A percentile compares a stretch with the other conserved stretches of the same genome.
phyloP scores from a whole-genome alignment of 2,888 invertebrate genomes.

The Sicus ferrugineus region DNA sequence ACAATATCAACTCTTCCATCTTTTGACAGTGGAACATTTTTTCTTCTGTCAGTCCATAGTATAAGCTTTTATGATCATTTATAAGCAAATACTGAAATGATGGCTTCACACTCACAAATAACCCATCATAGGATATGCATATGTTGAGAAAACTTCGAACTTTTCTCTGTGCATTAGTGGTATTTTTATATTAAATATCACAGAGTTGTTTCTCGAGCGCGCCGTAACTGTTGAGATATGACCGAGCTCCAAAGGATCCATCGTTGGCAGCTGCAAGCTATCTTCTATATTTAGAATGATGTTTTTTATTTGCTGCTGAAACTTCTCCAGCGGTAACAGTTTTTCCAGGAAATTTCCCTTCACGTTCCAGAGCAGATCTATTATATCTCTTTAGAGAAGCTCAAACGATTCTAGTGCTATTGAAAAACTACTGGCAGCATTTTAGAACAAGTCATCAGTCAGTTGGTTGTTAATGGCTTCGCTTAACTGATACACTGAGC shows the following conservation, averaged over 20 bases:
- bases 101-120: background rate
- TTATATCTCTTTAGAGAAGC: background rate
- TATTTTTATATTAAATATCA: conserved; percentile 13
- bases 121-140: background rate
- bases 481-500: background rate
- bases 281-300: background rate
- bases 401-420: conserved; percentile 11
- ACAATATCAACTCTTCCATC: background rate
- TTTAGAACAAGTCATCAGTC: background rate
- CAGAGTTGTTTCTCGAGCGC: background rate
- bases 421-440: background rate
- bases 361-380: background rate
- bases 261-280: background rate
- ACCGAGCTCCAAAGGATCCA: conserved; percentile 2
- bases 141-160: background rate
- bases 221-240: background rate
- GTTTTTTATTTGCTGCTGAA: background rate
- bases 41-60: conserved; percentile 5
- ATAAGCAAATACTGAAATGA: background rate
- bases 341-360: conserved; percentile 7
- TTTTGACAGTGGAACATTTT: conserved; percentile 3
- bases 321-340: background rate
- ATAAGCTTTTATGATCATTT: background rate
- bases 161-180: conserved; percentile 9
- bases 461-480: conserved; percentile 3